These are phyloP conservation scores for Hippopotamyrus pictus DNA, from an alignment of 2,797 vertebrate genomes.

Conservation along the genomic window DNA sequence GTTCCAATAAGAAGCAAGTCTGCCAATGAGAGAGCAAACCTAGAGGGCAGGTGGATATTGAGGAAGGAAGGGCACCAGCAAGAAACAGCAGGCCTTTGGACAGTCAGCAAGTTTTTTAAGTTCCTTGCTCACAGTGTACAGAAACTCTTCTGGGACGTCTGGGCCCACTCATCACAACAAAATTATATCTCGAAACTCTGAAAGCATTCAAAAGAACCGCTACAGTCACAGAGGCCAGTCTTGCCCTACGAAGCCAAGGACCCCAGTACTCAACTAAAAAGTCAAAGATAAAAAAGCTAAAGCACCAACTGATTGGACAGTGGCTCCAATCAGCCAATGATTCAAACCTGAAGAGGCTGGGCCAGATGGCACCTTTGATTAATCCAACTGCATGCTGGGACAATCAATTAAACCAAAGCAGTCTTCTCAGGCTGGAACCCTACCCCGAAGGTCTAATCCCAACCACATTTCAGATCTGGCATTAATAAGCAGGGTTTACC, in stretches of 20 bases:
- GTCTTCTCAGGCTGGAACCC: neutral
- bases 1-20: constrained; percentile 45
- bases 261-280: neutral
- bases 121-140: neutral
- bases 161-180: neutral
- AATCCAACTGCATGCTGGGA: neutral
- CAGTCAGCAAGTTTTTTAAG: neutral
- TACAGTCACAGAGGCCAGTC: neutral
- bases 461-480: neutral
- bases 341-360: neutral
- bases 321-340: neutral
- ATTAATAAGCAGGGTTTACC: neutral
- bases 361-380: neutral
- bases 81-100: neutral
- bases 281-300: neutral
- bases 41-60: constrained; percentile 17
- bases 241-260: neutral
- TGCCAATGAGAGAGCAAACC: constrained; percentile 41
- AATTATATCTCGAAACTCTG: neutral
- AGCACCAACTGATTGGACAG: neutral
- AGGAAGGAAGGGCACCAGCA: neutral
- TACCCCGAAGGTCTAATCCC: neutral
- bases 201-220: neutral
- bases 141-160: neutral
- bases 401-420: neutral